Base-by-base conservation (phyloP, 2,797 vertebrate species). In the Rhinatrema bivittatum region DNA sequence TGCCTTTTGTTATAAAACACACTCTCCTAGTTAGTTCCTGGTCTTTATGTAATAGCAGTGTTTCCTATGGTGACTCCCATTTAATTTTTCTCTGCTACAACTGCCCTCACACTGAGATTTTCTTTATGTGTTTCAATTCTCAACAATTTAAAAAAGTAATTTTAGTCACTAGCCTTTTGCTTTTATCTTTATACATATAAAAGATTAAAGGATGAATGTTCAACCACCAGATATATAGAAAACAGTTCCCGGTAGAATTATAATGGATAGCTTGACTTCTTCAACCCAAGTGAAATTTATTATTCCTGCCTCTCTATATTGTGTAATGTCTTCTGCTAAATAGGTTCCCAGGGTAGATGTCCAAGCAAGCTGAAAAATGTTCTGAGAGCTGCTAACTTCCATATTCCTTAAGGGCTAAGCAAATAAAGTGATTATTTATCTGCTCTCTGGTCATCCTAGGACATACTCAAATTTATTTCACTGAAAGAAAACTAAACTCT, bases 201-300 rank as follows among this genome's bases (percentile, higher is more conserved):
- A 58, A 66, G 54, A 63, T 67, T 78, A 59, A 71, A 64, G 50
- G 69, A 65, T 62, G 46, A 70, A 60, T 50, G 40, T 54, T 33
- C 31, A 68, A 62, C 68, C 51, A 71, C 39, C 16, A 49, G 57
- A 68, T 53, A 53, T 9, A 56, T 24, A 58, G 44, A 76, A 74
- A 52, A 32, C 34, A 64, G 27, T 26, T 56, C 56, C 40, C 53
- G 22, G 25, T 39, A 35, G 44, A 63, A 68, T 48, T 9, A 62
- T n/a, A 68, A 73, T 71, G 60, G 22, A 33, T 18, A 8, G 25
- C 50, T 73, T 39, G 39, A 26, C 39, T 65, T 65, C 49, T 54
- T 43, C 73, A 70, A 54, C 23, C 50, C 19, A 50, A 39, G 1
- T 21, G 36, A 59, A 74, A 59, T 62, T 43, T 13, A 37, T 39